These are phyloP conservation scores for Notolepis coatsorum DNA, from an alignment of 2,797 vertebrate species.

Conservation along the genomic window DNA sequence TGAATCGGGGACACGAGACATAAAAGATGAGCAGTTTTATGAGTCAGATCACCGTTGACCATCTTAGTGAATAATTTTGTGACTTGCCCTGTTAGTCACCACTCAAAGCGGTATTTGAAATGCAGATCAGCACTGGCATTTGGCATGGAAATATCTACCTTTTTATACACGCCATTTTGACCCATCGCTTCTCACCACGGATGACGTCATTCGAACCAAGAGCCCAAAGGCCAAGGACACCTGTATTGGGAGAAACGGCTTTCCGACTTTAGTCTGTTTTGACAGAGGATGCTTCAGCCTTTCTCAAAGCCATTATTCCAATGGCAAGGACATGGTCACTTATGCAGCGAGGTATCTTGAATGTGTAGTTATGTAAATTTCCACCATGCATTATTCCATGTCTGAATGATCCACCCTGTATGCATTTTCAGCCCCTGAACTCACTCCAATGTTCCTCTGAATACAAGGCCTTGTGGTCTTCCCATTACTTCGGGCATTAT, in stretches of 20 bases:
- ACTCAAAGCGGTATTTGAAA: conserved; percentile 39
- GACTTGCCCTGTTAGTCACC: conserved; percentile 10
- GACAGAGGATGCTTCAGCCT: not conserved
- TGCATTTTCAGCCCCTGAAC: conserved; percentile 1
- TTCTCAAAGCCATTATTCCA: conserved; percentile 18
- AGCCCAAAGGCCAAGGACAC: conserved; percentile 7
- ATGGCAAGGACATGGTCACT: conserved; percentile 1
- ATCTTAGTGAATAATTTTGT: conserved; percentile 2
- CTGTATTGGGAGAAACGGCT: conserved; percentile 8
- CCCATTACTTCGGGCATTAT: conserved; percentile 4
- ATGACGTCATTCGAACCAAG: conserved; percentile 13
- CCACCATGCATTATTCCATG: not conserved
- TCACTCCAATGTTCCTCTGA: conserved; percentile 4
- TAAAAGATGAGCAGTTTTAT: not conserved
- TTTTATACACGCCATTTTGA: conserved; percentile 14
- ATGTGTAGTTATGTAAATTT: conserved; percentile 6
- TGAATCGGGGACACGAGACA: no score
- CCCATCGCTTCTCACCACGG: conserved; percentile 27
- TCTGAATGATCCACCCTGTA: not conserved
- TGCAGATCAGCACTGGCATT: conserved; percentile 25
- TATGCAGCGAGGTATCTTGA: not conserved
- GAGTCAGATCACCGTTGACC: conserved; percentile 10
- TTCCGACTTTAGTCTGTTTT: conserved; percentile 1
- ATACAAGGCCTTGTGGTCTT: conserved; percentile 11
- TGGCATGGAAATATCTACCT: not conserved